Percentiles rank a stretch among this genome's conserved stretches.
Conservation (phyloP, 2,113 vertebrate species). For the Dryoscopus gambensis region DNA sequence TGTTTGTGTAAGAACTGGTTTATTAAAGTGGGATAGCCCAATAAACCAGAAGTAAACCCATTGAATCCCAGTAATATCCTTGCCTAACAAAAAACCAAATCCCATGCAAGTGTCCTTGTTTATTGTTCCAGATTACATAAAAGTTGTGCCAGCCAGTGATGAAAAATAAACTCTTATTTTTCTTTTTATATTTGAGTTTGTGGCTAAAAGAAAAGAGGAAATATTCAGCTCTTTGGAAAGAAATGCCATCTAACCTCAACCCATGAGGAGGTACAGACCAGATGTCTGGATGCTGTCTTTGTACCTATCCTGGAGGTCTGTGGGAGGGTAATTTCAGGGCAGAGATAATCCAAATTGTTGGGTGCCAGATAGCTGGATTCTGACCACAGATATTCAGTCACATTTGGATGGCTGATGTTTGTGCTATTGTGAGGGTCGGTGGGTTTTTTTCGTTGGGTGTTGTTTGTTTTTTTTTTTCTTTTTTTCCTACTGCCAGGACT, state of each 20-base stretch:
- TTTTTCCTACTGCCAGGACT: not conserved
- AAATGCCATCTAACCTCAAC: not conserved
- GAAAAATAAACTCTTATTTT: conserved; percentile 40
- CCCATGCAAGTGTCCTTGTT: conserved; percentile 42
- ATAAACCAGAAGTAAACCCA: conserved; percentile 37
- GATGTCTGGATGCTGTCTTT: not conserved
- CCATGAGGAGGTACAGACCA: not conserved
- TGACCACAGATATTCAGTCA: not conserved
- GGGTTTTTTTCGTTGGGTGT: too few species aligned
- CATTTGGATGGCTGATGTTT: not conserved
- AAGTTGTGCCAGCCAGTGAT: conserved; percentile 40
- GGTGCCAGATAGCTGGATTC: not conserved
- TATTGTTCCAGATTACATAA: conserved; percentile 28
- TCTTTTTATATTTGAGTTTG: conserved; percentile 18
- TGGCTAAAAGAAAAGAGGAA: not conserved
- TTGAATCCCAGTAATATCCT: conserved; percentile 35
- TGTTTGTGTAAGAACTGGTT: conserved; percentile 38
- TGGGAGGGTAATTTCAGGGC: not conserved
- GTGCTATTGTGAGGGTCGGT: not conserved
- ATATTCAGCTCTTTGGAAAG: not conserved
- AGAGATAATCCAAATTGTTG: not conserved
- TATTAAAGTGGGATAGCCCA: conserved; percentile 48
- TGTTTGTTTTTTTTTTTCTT: not conserved
- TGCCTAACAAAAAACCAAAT: conserved; percentile 44
- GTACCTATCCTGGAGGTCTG: not conserved